A percentile compares a stretch with the other conserved stretches of the same genome.
Evolutionary conservation across 1,140 invertebrate genomes (phyloP).

Genomic region (Drosophila truncata): DNA sequence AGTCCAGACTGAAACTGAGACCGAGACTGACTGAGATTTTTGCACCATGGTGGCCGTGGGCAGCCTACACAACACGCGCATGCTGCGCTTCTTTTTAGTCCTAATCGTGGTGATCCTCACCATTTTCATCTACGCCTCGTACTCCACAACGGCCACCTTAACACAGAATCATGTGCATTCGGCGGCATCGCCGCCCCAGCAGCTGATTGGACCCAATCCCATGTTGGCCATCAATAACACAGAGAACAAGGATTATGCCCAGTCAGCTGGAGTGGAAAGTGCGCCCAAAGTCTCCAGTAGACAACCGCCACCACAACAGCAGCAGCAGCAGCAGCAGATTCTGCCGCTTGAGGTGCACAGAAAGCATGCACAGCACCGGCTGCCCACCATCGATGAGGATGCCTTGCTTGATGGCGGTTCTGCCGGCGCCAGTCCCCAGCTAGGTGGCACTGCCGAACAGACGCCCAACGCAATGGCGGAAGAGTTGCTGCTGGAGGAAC

Average conservation of each 20-base stretch:
- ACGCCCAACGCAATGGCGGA: slow-evolving; percentile 48
- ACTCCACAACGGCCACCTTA: slow-evolving; percentile 75
- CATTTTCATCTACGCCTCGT: slow-evolving; percentile 84
- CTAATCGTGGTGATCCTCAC: slow-evolving; percentile 76
- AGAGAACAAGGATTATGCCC: slow-evolving; percentile 35
- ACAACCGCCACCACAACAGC: slow-evolving; percentile 3
- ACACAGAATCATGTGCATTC: slow-evolving; percentile 60
- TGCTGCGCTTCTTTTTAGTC: slow-evolving; percentile 79
- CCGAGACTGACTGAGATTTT: slow-evolving; percentile 28
- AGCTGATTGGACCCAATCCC: slow-evolving; percentile 20
- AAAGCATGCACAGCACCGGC: slow-evolving; percentile 59
- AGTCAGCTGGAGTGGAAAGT: slow-evolving; percentile 11
- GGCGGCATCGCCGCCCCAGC: slow-evolving; percentile 49
- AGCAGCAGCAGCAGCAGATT: slow-evolving; percentile 14
- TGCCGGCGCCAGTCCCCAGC: slow-evolving; percentile 64
- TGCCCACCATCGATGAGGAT: slow-evolving; percentile 81
- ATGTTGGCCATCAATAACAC: slow-evolving; percentile 44
- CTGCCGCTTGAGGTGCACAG: slow-evolving; percentile 42
- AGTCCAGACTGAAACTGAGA: slow-evolving; percentile 27
- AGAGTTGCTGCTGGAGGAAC: slow-evolving; percentile 68
- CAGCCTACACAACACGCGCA: slow-evolving; percentile 78
- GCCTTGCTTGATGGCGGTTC: slow-evolving; percentile 69
- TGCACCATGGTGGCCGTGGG: slow-evolving; percentile 62
- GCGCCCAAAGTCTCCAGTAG: slow-evolving; percentile 16
- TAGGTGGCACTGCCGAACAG: slow-evolving; percentile 49